phyloP scores from a whole-genome alignment of 2,888 invertebrate genomes.

The Mythimna lalbum region DNA sequence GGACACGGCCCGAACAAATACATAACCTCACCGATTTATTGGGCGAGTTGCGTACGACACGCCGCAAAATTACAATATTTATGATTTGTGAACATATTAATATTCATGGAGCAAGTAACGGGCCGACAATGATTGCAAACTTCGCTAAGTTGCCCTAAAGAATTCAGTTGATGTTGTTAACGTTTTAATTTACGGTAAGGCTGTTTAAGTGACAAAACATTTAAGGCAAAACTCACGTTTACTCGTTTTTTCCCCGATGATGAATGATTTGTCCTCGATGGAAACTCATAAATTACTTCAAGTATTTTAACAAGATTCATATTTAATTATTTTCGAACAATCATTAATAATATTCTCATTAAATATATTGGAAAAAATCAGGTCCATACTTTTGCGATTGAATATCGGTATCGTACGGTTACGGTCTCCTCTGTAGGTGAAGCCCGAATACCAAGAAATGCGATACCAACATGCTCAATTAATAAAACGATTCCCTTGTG shows the following conservation, averaged over 20 bases:
- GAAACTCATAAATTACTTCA: slow-evolving; percentile 19
- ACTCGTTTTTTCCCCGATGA: slow-evolving; percentile 26
- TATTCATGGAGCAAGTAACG: slow-evolving; percentile 65
- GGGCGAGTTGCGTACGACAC: slow-evolving; percentile 70
- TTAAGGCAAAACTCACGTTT: slow-evolving; percentile 12
- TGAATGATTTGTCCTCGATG: slow-evolving; percentile 18
- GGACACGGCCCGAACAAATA: slow-evolving; percentile 78
- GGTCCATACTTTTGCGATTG: slow-evolving; percentile 72
- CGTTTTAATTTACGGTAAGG: slow-evolving; percentile 29
- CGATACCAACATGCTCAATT: slow-evolving; percentile 75
- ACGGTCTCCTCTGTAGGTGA: slow-evolving; percentile 66
- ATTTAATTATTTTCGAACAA: slow-evolving; percentile 22
- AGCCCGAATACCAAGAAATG: slow-evolving; percentile 77
- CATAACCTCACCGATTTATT: slow-evolving; percentile 74
- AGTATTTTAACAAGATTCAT: slow-evolving; percentile 28
- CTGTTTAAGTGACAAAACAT: slow-evolving; percentile 26
- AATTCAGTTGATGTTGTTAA: slow-evolving; percentile 33
- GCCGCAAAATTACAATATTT: slow-evolving; percentile 79
- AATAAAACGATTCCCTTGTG: slow-evolving; percentile 71
- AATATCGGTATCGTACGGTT: slow-evolving; percentile 54
- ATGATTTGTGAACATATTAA: slow-evolving; percentile 74
- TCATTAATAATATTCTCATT: slow-evolving; percentile 30
- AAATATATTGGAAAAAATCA: slow-evolving; percentile 41
- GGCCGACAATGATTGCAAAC: slow-evolving; percentile 47
- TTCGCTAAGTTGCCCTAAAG: slow-evolving; percentile 34